Base-by-base conservation (phyloP, 2,797 vertebrate species). In the Nothura maculosa region DNA sequence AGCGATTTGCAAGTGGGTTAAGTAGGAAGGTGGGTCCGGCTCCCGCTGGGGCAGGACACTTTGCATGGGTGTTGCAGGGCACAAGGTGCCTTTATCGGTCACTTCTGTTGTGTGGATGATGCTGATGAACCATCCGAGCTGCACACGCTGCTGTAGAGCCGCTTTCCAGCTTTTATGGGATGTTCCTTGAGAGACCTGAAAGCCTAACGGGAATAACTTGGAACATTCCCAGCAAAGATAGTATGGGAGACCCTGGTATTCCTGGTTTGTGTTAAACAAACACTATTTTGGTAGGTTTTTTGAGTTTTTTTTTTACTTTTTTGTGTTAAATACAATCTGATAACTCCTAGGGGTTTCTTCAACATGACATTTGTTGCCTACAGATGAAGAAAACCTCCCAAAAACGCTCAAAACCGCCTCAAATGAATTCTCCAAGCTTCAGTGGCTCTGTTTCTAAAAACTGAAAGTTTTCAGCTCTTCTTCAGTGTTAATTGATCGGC, bases 101-200 rank as follows among this genome's bases (percentile, higher is more conserved):
- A 2, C 19, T 43, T 83, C 28, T 12, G 4, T 28, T 16, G 18
- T 22, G 14, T 45, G 27, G 28, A 12, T 57, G 38, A 32, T 3
- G 7, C 1, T 30, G 87, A 20, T 60, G 42, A 66, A 82, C 43
- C n/a, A 2, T 12, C 2, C 8, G 12, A 0, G 2, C 9, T 54
- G 9, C 6, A 1, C 32, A 38, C 14, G 5, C 4, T 25, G 27
- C n/a, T 43, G 43, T 38, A 32, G 40, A 17, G 15, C 2, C 2
- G 17, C 14, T 36, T 24, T 1, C n/a, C 18, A 0, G 0, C 2
- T 17, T 58, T 18, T 25, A 22, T 42, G 4, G 66, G n/a, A 5
- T 43, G 8, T 5, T 84, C 7, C 14, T 45, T 16, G 21, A 34
- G 38, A 58, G 21, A 79, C 30, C 22, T 34, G 64, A 16, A 67